These are phyloP conservation scores for Glyptemys insculpta DNA, from an alignment of 2,797 vertebrate genomes.

Conservation along the genomic window DNA sequence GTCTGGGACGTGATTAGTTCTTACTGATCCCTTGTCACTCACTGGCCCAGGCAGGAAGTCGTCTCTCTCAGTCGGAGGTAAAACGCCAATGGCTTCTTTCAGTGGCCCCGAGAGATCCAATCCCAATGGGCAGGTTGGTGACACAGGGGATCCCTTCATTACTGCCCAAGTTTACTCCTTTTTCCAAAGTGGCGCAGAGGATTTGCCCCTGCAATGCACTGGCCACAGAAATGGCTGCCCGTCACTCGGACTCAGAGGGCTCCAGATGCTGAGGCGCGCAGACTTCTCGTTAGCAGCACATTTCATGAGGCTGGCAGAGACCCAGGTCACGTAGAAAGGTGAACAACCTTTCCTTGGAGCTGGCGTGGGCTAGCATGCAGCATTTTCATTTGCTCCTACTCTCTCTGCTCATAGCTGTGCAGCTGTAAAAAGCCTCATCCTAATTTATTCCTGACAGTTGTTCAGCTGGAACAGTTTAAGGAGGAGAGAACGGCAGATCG, in stretches of 20 bases:
- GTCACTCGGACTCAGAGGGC: neutral
- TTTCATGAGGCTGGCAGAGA: neutral
- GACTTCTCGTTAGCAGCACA: accelerated
- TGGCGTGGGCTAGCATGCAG: accelerated
- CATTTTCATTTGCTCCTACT: accelerated
- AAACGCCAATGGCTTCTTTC: neutral
- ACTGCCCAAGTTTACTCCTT: neutral
- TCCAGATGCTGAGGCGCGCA: accelerated
- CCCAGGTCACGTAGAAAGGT: no score
- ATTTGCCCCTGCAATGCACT: neutral
- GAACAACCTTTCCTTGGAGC: accelerated
- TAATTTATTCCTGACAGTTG: accelerated
- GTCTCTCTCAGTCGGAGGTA: neutral
- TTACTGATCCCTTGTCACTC: neutral
- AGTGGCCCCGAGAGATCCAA: neutral
- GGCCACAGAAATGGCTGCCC: neutral
- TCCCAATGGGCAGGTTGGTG: accelerated
- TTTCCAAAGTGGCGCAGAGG: no score
- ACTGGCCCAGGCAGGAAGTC: accelerated
- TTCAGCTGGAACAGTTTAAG: neutral
- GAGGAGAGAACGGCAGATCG: neutral
- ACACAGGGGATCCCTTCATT: neutral
- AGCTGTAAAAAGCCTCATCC: neutral
- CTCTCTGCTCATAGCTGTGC: neutral
- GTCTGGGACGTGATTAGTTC: accelerated